Base-by-base conservation (phyloP, 2,888 invertebrate species). In the Leptopilina syphax region DNA sequence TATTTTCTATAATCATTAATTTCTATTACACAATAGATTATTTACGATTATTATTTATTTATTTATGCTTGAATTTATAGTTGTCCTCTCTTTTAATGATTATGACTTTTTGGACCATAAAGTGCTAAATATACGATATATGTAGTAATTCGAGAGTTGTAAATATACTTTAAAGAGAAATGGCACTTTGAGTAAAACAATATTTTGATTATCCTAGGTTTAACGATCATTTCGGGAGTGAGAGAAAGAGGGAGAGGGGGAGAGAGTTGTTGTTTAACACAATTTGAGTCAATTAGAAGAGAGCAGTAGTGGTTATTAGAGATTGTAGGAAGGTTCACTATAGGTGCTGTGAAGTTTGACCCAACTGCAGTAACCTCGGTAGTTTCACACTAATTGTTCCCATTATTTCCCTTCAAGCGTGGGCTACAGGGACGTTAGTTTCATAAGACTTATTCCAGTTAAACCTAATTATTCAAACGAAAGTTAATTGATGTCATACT, bases 341-440 rank as follows among this genome's bases (percentile, higher is more conserved):
- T 54, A 70, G 70, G 24, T 70, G 50, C 12, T 54, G 70, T 70
- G 70, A 70, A 70, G 70, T 70, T 70, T 70, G 54, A 70, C 54
- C 27, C 54, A 50, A 54, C 70, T 70, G 70, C 27, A 70, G 70
- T 70, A 70, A 70, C 70, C 50, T 54, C 54, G 70, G 70, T 50
- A 70, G 70, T 70, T 70, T 50, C 70, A 70, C 27, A 54, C 70
- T 70, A 70, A 70, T 70, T 70, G 70, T 54, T 70, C 13, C 70
- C 70, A 70, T 70, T 70, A 70, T 24, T 70, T 70, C 54, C 70
- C 70, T 70, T 70, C 70, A 70, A 70, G 70, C 54, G 27, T 27
- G 54, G 27, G 27, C 54, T n/a, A 70, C 70, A 70, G 70, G 54
- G 70, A 54, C 54, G 70, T 70, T 70, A 70, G 50, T 68, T 68